Base-by-base conservation (phyloP, 1,140 invertebrate genomes). In the Glomeris maerens region DNA sequence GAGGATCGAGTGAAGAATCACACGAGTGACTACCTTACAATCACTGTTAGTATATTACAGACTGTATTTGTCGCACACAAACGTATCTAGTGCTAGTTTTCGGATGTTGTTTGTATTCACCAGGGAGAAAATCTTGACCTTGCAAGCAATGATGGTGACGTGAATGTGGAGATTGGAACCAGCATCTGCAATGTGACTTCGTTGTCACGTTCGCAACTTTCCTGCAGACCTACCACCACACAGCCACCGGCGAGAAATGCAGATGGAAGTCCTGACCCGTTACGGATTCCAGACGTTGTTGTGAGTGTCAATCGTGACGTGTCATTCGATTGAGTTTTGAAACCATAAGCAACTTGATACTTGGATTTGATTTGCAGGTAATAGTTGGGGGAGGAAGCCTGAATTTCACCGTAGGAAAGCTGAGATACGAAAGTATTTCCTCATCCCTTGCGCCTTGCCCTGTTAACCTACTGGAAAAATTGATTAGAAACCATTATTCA, bases 371-470 rank as follows among this genome's bases (percentile, higher is more conserved):
- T n/a, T n/a, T n/a, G n/a, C n/a, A n/a, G n/a, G n/a, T n/a, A n/a
- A n/a, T n/a, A n/a, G n/a, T n/a, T n/a, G n/a, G n/a, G 40, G 90
- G 91, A 14, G 79, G 80, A 36, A 80, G 79, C 47, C 69, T 92
- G 40, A 78, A 77, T 39, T 91, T 81, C 65, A 78, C 78, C 31
- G 91, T 98, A 61, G 95, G 94, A 21, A 83, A 82, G 59, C 70
- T 98, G 27, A 90, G 84, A 42, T 96, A 95, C 65, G 87, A 88
- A n/a, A n/a, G n/a, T n/a, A n/a, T n/a, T n/a, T n/a, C n/a, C n/a
- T n/a, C n/a, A n/a, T n/a, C n/a, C n/a, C n/a, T n/a, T n/a, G n/a
- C n/a, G n/a, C n/a, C n/a, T n/a, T n/a, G n/a, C n/a, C n/a, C n/a
- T n/a, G n/a, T n/a, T n/a, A n/a, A n/a, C n/a, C n/a, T n/a, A n/a